Percentiles rank a stretch among this genome's conserved stretches.
Evolutionary conservation across 1,140 invertebrate genomes (phyloP).

Genomic region (Mercenaria mercenaria): DNA sequence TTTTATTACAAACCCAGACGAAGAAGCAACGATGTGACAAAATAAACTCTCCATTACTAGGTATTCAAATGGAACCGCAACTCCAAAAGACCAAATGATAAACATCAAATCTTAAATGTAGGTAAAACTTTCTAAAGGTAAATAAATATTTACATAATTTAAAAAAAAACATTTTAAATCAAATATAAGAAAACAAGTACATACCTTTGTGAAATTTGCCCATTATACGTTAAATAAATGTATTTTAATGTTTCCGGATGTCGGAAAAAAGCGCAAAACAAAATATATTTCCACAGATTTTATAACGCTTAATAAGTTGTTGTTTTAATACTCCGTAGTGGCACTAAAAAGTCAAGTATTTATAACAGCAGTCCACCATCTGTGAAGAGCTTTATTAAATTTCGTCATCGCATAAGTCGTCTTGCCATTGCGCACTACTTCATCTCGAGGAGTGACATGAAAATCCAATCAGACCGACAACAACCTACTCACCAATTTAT

Average conservation of each 20-base stretch:
- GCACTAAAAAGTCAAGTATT: not conserved
- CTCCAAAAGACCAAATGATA: too few species aligned
- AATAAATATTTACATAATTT: too few species aligned
- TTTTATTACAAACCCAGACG: too few species aligned
- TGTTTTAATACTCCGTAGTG: not conserved
- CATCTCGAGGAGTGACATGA: constrained; percentile 32
- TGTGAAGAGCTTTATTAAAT: constrained; percentile 10
- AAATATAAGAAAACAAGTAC: too few species aligned
- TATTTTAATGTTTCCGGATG: not conserved
- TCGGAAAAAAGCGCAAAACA: not conserved
- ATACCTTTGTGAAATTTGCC: constrained; percentile 2
- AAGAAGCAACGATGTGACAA: too few species aligned
- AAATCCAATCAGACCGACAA: constrained; percentile 30
- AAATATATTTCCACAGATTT: not conserved
- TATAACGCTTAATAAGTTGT: not conserved
- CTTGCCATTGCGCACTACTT: constrained; percentile 23
- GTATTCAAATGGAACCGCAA: too few species aligned
- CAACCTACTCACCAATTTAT: not conserved
- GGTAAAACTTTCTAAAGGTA: too few species aligned
- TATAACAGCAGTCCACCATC: constrained; percentile 14
- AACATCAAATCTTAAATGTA: too few species aligned
- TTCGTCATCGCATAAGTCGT: constrained; percentile 14
- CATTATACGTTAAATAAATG: constrained; percentile 6
- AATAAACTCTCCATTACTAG: too few species aligned
- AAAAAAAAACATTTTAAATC: too few species aligned